Evolutionary conservation across 2,113 vertebrate genomes (phyloP).

Genomic region (Lutjanus erythropterus): DNA sequence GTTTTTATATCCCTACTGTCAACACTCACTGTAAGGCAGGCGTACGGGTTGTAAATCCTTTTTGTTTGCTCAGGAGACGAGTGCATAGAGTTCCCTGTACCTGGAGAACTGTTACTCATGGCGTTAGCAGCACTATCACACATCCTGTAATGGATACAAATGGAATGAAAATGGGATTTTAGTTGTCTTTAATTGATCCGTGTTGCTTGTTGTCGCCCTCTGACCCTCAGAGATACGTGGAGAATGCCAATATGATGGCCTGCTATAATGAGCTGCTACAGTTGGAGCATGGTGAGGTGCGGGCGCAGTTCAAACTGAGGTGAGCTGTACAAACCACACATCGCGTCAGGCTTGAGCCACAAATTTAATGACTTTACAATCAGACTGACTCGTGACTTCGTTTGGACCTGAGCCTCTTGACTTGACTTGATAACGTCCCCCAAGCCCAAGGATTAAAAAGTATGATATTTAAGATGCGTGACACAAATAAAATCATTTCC

Average conservation of each 20-base stretch:
- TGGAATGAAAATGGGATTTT: conserved; percentile 15
- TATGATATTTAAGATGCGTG: no score
- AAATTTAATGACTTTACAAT: no score
- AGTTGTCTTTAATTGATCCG: conserved; percentile 35
- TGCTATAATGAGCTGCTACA: conserved; percentile 98
- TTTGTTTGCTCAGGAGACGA: conserved; percentile 37
- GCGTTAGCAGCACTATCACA: not conserved
- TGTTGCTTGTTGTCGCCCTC: conserved; percentile 50
- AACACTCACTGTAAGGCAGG: conserved; percentile 20
- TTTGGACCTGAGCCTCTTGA: no score
- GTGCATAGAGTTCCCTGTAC: not conserved
- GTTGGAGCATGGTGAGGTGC: conserved; percentile 95
- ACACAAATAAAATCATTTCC: no score
- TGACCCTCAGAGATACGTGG: conserved; percentile 91
- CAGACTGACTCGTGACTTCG: no score
- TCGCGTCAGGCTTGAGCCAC: no score
- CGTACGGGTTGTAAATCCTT: conserved; percentile 22
- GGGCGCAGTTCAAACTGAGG: conserved; percentile 97
- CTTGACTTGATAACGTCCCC: no score
- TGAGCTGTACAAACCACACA: no score
- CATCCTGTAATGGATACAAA: not conserved
- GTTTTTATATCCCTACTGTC: conserved; percentile 29
- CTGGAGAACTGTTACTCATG: not conserved
- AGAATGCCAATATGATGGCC: conserved; percentile 95
- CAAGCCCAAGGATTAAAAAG: no score